Conservation (phyloP, 2,113 vertebrate genomes). For the Plecturocebus donacophilus region DNA sequence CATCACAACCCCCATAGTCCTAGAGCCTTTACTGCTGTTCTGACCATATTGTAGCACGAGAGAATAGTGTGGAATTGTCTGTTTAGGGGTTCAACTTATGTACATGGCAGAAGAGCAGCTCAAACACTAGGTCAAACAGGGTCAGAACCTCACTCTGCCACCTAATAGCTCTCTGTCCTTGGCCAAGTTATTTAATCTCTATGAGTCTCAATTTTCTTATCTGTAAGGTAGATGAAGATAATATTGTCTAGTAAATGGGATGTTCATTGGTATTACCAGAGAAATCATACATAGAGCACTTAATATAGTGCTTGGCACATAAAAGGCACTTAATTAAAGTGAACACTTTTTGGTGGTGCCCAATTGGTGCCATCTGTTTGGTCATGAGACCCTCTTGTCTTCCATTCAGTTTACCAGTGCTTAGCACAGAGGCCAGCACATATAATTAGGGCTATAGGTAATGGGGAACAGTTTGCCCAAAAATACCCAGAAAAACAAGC, state of each 20-base stretch:
- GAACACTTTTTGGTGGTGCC: not conserved
- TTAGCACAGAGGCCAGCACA: not conserved
- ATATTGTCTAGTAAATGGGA: not conserved
- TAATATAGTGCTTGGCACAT: not conserved
- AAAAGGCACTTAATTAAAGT: not conserved
- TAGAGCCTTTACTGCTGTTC: not conserved
- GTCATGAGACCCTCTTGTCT: not conserved
- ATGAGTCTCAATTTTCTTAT: not conserved
- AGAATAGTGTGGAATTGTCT: not conserved
- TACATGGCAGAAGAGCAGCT: not conserved
- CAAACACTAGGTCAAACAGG: not conserved
- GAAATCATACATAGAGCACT: not conserved
- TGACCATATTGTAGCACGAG: not conserved
- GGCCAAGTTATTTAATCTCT: not conserved
- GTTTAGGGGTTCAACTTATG: not conserved
- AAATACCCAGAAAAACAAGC: not conserved
- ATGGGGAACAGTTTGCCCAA: not conserved
- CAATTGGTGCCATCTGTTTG: not conserved
- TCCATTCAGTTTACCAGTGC: not conserved
- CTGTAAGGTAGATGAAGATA: not conserved
- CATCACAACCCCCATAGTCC: fast-evolving
- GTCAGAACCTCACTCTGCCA: not conserved
- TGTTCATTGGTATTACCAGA: not conserved
- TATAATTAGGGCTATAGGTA: not conserved
- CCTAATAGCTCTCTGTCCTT: not conserved